Evolutionary conservation across 1,140 invertebrate genomes (phyloP), one percentile per base, ranked within the genome.

Genomic region (Drosophila murphyi): DNA sequence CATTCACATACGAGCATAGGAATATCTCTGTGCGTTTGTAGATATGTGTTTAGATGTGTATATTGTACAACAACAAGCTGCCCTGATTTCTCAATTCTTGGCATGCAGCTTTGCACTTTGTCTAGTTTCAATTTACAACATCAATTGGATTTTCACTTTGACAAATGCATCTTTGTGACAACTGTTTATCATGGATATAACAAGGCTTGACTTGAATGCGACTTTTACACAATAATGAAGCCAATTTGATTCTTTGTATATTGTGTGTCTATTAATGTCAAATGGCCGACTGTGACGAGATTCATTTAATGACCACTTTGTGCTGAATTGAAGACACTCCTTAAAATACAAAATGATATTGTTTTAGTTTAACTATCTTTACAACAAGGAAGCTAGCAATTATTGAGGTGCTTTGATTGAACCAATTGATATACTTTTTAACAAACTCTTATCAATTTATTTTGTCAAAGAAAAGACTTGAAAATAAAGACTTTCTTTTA

Each of bases 111-210:
- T 39, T 41, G 43, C 79, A 73, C 76, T 87, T 87, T 88, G 83
- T 88, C 83, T 87, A 88, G 83, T 80, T 87, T 88, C 83, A 82
- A 88, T 87, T 82, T 82, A 43, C 80, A 82, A 82, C 82, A 83
- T 88, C 64, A 73, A 61, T 73, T 68, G 68, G 76, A 87, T 87
- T 77, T 72, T 82, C 48, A 52, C 34, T 59, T 57, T 67, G 47
- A 43, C 55, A 20, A 50, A 52, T 68, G 70, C 70, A 59, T 50
- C 45, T 20, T 28, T 34, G 0, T 35, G 8, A 50, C 37, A 37
- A 45, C 31, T 57, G 20, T 32, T 50, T 35, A 59, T 47, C 64
- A 59, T 12, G 8, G 10, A 67, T 56, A 41, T 67, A 43, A 41
- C n/a, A 35, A 34, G 57, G 37, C 45, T 59, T 32, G 29, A 28